Percentiles rank a stretch among this genome's conserved stretches.
phyloP scores from a whole-genome alignment of 2,797 vertebrate genomes.

The Myotis myotis region DNA sequence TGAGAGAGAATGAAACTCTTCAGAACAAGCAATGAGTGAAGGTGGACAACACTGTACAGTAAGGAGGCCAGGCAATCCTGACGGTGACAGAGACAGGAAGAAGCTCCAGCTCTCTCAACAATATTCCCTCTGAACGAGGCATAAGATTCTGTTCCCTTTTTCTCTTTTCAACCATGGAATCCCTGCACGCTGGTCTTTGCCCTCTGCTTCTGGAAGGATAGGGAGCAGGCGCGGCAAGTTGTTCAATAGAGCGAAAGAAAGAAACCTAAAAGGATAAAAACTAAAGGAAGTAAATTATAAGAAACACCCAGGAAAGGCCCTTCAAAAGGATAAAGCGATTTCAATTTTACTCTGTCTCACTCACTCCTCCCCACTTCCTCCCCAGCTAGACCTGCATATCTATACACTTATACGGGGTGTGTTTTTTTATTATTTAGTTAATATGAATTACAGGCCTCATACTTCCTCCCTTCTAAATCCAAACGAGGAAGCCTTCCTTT shows the following conservation, averaged over 20 bases:
- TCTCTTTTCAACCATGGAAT: not conserved
- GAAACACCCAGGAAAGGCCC: constrained; percentile 74
- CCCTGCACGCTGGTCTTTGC: constrained; percentile 37
- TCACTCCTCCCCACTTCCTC: constrained; percentile 69
- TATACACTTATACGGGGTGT: constrained; percentile 79
- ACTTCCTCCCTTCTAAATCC: constrained; percentile 85
- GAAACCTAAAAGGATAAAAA: constrained; percentile 75
- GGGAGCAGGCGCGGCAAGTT: not conserved
- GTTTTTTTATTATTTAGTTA: constrained; percentile 86
- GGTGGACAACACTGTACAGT: not conserved
- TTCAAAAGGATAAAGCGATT: constrained; percentile 81
- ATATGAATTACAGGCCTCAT: constrained; percentile 87
- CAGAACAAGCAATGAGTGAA: not conserved
- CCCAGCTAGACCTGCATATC: constrained; percentile 73
- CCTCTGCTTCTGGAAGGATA: not conserved
- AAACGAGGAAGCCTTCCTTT: constrained; percentile 86
- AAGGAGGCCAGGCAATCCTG: not conserved
- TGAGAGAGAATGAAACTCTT: not conserved
- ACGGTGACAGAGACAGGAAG: not conserved
- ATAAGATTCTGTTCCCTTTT: not conserved
- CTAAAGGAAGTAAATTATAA: constrained; percentile 80
- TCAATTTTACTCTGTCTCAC: constrained; percentile 82
- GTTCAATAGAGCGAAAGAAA: constrained; percentile 74
- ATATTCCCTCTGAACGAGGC: not conserved
- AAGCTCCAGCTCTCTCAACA: constrained; percentile 15